These are phyloP conservation scores for Pica pica DNA, from an alignment of 2,113 vertebrate species.

Conservation along the genomic window DNA sequence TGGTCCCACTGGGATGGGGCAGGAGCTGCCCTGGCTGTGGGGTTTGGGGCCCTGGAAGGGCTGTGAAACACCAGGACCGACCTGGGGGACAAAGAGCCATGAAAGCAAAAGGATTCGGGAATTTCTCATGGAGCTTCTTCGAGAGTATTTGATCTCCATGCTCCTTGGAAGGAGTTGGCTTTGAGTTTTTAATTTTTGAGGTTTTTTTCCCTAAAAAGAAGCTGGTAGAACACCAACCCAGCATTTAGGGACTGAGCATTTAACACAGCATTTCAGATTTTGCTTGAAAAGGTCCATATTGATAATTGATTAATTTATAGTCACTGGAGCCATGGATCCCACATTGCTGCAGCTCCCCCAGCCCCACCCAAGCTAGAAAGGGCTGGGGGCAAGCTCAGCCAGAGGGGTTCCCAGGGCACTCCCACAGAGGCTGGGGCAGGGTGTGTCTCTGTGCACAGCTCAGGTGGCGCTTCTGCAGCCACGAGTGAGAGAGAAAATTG, in stretches of 20 bases:
- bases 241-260: background rate
- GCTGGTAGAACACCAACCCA: background rate
- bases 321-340: background rate
- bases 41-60: background rate
- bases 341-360: background rate
- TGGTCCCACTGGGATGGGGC: background rate
- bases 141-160: rapidly evolving
- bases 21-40: background rate
- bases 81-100: rapidly evolving
- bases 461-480: background rate
- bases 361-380: no score
- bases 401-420: rapidly evolving
- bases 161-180: background rate
- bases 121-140: background rate
- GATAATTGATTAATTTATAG: background rate
- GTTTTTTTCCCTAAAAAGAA: background rate
- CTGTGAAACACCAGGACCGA: background rate
- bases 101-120: background rate
- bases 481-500: background rate
- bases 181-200: rapidly evolving
- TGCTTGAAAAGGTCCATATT: background rate
- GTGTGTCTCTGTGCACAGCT: background rate
- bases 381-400: rapidly evolving
- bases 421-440: rapidly evolving
- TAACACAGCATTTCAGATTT: background rate